These are phyloP conservation scores for Melikaiella ostensackeni DNA, from an alignment of 2,888 invertebrate genomes.

Conservation along the genomic window DNA sequence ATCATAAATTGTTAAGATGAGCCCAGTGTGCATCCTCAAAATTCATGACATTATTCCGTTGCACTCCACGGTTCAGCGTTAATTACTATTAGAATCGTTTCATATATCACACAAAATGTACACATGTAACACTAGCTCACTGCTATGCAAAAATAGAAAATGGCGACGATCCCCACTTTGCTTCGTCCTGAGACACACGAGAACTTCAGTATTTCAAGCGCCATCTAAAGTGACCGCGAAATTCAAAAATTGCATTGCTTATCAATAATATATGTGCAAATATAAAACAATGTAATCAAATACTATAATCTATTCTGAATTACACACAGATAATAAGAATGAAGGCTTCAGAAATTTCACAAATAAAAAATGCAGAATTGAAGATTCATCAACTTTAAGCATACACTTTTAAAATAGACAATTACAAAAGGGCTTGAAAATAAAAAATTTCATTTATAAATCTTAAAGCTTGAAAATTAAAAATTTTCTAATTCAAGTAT, in stretches of 20 bases:
- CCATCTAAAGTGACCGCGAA: neutral
- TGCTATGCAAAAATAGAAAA: constrained; percentile 77
- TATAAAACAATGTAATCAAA: too few relatives aligned
- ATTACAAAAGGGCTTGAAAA: too few relatives aligned
- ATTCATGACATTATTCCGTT: constrained; percentile 64
- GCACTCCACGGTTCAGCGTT: constrained; percentile 47
- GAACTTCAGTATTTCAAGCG: neutral
- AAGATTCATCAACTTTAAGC: too few relatives aligned
- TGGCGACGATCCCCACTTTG: constrained; percentile 68
- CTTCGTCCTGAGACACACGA: neutral
- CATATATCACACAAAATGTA: constrained; percentile 72
- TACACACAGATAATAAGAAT: too few relatives aligned
- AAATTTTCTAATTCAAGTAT: too few relatives aligned
- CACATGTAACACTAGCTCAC: constrained; percentile 73
- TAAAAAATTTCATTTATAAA: too few relatives aligned
- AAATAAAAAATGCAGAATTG: too few relatives aligned
- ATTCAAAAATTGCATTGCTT: neutral
- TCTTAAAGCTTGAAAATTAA: too few relatives aligned
- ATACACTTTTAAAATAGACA: too few relatives aligned
- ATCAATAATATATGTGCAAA: too few relatives aligned
- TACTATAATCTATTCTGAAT: too few relatives aligned
- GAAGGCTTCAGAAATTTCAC: too few relatives aligned
- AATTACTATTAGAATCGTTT: constrained; percentile 61
- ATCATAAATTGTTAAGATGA: constrained; percentile 59
- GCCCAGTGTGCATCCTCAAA: constrained; percentile 63